Evolutionary conservation across 1,140 invertebrate genomes (phyloP), one percentile per base, ranked within the genome.

Genomic region (Sitobion miscanthi): DNA sequence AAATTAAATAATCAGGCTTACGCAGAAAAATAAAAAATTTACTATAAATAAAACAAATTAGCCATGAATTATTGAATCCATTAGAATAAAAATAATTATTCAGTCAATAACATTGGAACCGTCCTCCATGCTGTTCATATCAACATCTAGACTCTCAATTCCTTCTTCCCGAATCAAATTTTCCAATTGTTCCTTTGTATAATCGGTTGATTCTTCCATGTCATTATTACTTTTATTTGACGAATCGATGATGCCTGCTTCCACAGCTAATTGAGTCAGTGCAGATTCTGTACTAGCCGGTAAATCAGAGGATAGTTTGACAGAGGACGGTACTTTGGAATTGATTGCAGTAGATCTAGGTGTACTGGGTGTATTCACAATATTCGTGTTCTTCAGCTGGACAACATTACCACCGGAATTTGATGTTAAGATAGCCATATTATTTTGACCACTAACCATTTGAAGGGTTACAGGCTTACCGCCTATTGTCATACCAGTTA

Each of bases 251-350:
- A 97, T 94, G 30, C 96, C 96, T 52, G 96, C 96, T 94, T 97
- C 96, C 20, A 96, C 96, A 52, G 96, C 96, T 20, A 97, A 95
- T 4, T 96, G 96, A 30, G 97, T 96, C 21, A 97, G 94, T 5
- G 96, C 96, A 8, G 96, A 96, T 94, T 97, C 96, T 8, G 96
- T 96, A 11, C 96, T 96, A 7, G 96, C 96, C 38, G 96, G 96
- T 25, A 96, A 96, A 94, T 97, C 96, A 90, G 95, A 95, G 4
- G 96, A 96, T 92, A 87, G 23, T 93, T 90, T 90, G 4, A 90
- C 54, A 42, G 86, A 90, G 9, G 86, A 90, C 8, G 86, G 86
- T 91, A 93, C 25, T 93, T 90, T 93, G 0, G 87, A 83, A 85
- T 83, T 85, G 1, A 83, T 45, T 54, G 69, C 88, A 54, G 25